phyloP scores from a whole-genome alignment of 2,888 invertebrate species.

The Synergus laeviventris region DNA sequence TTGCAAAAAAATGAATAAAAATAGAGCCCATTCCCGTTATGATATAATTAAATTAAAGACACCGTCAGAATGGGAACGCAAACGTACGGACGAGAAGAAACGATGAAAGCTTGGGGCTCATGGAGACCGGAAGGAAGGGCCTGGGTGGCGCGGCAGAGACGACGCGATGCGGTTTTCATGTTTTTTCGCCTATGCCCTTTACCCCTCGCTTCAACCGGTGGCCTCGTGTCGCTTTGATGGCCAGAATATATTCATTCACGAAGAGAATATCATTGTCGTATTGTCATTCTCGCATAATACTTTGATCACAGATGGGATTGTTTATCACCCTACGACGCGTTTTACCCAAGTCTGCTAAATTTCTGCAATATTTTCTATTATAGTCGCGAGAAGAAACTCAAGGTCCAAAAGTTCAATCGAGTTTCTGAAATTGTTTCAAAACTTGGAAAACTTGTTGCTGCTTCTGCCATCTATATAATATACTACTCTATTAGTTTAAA shows the following conservation, averaged over 20 bases:
- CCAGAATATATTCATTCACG: constrained; percentile 66
- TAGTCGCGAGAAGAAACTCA: not conserved
- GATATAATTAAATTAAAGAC: constrained; percentile 70
- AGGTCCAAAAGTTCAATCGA: not conserved
- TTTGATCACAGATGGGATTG: constrained; percentile 54
- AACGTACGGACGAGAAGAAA: constrained; percentile 41
- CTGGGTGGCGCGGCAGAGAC: constrained; percentile 62
- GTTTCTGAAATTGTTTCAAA: not conserved
- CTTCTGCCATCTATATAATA: not conserved
- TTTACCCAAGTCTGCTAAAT: not conserved
- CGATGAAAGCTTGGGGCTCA: constrained; percentile 54
- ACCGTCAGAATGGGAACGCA: constrained; percentile 58
- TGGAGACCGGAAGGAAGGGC: constrained; percentile 73
- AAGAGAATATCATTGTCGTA: constrained; percentile 66
- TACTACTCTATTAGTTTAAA: not conserved
- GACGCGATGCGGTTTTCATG: constrained; percentile 77
- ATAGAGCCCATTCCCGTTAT: constrained; percentile 57
- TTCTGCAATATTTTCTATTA: not conserved
- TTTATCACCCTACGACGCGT: constrained; percentile 50
- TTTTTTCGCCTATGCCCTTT: constrained; percentile 74
- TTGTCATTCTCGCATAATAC: constrained; percentile 58
- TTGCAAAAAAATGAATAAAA: constrained; percentile 50
- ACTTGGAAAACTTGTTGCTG: not conserved
- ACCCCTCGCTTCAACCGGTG: constrained; percentile 62
- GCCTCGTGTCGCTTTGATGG: constrained; percentile 73